Evolutionary conservation across 2,888 invertebrate genomes (phyloP), one percentile per base, ranked within the genome.

Genomic region (Heliconius charithonia): DNA sequence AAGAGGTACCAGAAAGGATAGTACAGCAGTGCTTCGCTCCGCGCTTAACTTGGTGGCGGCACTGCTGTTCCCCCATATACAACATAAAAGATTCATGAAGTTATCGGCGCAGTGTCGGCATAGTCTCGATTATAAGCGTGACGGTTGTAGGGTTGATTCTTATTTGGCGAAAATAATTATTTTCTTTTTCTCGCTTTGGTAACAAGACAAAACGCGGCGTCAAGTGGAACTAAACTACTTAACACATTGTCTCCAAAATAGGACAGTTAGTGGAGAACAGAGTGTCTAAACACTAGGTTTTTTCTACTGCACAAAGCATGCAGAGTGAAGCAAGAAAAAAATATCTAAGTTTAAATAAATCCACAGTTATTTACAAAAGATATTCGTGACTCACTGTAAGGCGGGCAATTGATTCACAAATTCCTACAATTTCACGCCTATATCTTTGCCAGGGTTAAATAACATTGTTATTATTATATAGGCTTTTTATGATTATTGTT

Each of bases 341-440:
- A 62, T 25, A 25, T 62, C 0, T 25, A 13, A 10, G 12, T 13
- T 63, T 27, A 27, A 27, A 27, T 63, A 63, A 27, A 13, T 63
- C 0, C 9, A 10, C 16, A 45, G 13, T 56, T 56, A 56, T 63
- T 63, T 63, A 25, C 25, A 27, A n/a, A 2, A n/a, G 9, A 67
- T n/a, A 59, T 32, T 72, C 27, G 59, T 72, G 32, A 72, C n/a
- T 72, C 32, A 59, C 7, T 32, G 4, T 13, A n/a, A 32, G 10
- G 27, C 27, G 70, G n/a, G 22, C n/a, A 59, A 72, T 72, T 59
- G n/a, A 72, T 72, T 59, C 59, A 59, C 37, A 59, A 59, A 63
- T n/a, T 32, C 59, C 37, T 29, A 16, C 59, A 72, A 32, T 59
- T 72, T 32, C 76, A 76, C 76, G 76, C 56, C 67, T 74, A 16